Evolutionary conservation across 2,888 invertebrate species (phyloP).

Genomic region (Phragmatobia fuliginosa): DNA sequence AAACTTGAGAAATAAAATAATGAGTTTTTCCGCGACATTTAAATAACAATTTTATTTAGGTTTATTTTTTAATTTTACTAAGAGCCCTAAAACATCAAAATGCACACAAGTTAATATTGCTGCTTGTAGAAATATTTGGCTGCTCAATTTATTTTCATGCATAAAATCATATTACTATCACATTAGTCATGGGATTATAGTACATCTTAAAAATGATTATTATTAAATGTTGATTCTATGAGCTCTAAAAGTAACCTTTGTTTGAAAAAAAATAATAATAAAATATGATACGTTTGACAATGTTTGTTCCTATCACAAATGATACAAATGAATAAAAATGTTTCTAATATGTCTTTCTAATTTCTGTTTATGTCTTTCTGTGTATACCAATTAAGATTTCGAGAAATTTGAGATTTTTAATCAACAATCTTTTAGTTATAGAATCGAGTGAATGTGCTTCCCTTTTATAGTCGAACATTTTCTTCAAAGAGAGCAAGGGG

Average conservation of each 20-base stretch:
- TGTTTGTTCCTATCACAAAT: no score
- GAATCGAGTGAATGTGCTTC: constrained; percentile 10
- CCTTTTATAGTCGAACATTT: constrained; percentile 37
- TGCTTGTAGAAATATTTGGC: background rate
- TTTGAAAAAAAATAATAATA: no score
- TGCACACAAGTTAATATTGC: background rate
- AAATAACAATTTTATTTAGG: background rate
- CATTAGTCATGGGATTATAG: background rate
- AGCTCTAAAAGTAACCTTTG: no score
- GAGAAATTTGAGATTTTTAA: background rate
- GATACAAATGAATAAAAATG: no score
- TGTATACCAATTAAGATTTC: background rate
- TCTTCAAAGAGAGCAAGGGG: constrained; percentile 38
- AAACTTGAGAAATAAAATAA: background rate
- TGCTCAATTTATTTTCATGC: background rate
- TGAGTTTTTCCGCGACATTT: background rate
- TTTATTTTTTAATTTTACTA: background rate
- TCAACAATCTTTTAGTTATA: background rate
- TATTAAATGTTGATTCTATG: no score
- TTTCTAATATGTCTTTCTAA: no score
- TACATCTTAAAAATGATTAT: background rate
- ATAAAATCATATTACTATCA: background rate
- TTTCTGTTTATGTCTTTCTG: no score
- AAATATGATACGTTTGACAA: no score
- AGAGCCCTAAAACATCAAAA: background rate